Evolutionary conservation across 1,140 invertebrate genomes (phyloP).

Genomic region (Drosophila santomea): DNA sequence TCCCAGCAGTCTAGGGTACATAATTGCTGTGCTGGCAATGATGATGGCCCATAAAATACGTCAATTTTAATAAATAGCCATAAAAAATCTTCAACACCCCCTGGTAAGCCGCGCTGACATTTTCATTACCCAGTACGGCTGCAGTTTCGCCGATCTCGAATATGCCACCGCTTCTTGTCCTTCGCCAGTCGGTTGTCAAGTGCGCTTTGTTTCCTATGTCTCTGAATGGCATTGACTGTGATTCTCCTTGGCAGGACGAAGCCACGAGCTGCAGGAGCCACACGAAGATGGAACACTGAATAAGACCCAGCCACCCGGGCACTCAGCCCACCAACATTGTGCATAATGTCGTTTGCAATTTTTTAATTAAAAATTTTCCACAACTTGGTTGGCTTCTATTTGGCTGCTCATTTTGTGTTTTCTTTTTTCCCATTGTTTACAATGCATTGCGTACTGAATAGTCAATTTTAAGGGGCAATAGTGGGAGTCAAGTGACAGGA

Average conservation of each 20-base stretch:
- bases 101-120: constrained; percentile 64
- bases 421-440: constrained; percentile 19
- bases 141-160: constrained; percentile 15
- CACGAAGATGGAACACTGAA: constrained; percentile 6
- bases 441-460: constrained; percentile 49
- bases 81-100: constrained; percentile 41
- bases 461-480: constrained; percentile 32
- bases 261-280: constrained; percentile 11
- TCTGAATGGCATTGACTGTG: constrained; percentile 54
- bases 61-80: constrained; percentile 76
- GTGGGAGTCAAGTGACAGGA: constrained; percentile 64
- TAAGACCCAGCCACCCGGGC: constrained; percentile 11
- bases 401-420: constrained; percentile 67
- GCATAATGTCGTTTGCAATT: constrained; percentile 70
- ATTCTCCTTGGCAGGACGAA: constrained; percentile 39
- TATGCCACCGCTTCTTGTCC: not conserved
- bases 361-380: constrained; percentile 78
- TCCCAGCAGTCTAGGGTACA: constrained; percentile 26
- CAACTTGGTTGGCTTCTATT: constrained; percentile 63
- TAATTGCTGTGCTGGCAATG: constrained; percentile 67
- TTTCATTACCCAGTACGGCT: constrained; percentile 64
- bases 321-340: constrained; percentile 28
- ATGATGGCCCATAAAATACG: constrained; percentile 63
- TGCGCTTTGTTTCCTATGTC: constrained; percentile 50
- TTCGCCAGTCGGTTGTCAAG: constrained; percentile 39